Evolutionary conservation across 2,888 invertebrate species (phyloP).

Genomic region (Pyralis farinalis): DNA sequence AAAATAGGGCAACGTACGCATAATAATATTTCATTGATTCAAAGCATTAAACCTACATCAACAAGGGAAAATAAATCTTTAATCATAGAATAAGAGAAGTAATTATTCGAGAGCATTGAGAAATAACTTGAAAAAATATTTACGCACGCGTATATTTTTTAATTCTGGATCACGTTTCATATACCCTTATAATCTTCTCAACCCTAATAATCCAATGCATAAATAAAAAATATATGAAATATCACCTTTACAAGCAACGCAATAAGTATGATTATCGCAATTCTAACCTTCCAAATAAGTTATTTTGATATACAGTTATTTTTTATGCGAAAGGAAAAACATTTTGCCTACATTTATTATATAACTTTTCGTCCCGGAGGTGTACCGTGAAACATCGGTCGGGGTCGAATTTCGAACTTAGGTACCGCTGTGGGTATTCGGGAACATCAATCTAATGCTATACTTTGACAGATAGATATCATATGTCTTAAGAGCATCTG

Average conservation of each 20-base stretch:
- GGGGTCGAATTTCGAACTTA: constrained; percentile 21
- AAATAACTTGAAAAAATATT: too few species aligned
- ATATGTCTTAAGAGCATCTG: constrained; percentile 41
- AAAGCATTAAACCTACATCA: too few species aligned
- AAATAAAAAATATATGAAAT: constrained; percentile 1
- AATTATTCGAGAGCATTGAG: too few species aligned
- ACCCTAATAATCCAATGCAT: constrained; percentile 4
- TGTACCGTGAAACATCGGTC: constrained; percentile 25
- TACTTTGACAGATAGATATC: constrained; percentile 50
- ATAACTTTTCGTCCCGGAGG: constrained; percentile 35
- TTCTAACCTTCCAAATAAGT: constrained; percentile 11
- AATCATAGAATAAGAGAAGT: too few species aligned
- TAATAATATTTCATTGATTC: too few species aligned
- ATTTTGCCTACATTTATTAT: constrained; percentile 34
- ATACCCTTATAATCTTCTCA: constrained; percentile 8
- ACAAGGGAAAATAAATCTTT: too few species aligned
- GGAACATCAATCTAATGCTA: constrained; percentile 50
- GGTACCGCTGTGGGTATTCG: constrained; percentile 31
- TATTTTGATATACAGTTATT: constrained; percentile 15
- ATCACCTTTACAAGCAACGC: background rate
- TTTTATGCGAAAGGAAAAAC: constrained; percentile 16
- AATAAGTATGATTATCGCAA: constrained; percentile 12
- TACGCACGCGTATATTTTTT: background rate
- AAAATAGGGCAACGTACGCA: too few species aligned
- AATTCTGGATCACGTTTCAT: constrained; percentile 3